phyloP scores from a whole-genome alignment of 2,113 vertebrate genomes.

The Mormyrus iriodes region DNA sequence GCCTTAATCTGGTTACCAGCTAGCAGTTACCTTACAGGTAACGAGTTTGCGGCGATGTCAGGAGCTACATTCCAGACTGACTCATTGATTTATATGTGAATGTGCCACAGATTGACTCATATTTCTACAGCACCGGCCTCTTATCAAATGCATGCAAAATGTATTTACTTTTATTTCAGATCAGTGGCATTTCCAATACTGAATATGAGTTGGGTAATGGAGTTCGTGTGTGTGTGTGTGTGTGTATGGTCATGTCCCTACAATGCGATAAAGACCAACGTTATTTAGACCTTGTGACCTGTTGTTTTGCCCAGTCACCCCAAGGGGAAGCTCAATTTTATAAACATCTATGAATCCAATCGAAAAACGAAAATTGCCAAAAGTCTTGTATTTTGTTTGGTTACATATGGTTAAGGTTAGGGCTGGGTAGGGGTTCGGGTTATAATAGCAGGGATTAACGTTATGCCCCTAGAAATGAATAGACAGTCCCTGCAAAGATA shows the following conservation, averaged over 20 bases:
- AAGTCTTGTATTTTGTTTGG: neutral
- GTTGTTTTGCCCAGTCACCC: neutral
- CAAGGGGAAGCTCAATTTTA: neutral
- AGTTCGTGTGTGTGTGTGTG: neutral
- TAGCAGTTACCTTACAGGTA: neutral
- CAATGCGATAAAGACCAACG: neutral
- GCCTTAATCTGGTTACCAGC: neutral
- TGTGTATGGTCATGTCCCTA: neutral
- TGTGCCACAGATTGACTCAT: neutral
- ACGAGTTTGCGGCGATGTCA: neutral
- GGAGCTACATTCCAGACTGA: neutral
- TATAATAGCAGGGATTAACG: neutral
- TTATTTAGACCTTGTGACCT: neutral
- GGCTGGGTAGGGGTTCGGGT: neutral
- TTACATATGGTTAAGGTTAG: neutral
- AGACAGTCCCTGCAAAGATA: neutral
- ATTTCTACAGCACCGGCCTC: neutral
- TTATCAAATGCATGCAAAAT: neutral
- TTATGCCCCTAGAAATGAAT: neutral
- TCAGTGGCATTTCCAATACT: neutral
- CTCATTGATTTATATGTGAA: neutral
- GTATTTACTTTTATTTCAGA: neutral
- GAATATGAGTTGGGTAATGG: neutral
- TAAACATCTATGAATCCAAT: neutral
- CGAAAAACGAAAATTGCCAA: neutral